phyloP scores from a whole-genome alignment of 2,113 vertebrate species.

The Naja naja region DNA sequence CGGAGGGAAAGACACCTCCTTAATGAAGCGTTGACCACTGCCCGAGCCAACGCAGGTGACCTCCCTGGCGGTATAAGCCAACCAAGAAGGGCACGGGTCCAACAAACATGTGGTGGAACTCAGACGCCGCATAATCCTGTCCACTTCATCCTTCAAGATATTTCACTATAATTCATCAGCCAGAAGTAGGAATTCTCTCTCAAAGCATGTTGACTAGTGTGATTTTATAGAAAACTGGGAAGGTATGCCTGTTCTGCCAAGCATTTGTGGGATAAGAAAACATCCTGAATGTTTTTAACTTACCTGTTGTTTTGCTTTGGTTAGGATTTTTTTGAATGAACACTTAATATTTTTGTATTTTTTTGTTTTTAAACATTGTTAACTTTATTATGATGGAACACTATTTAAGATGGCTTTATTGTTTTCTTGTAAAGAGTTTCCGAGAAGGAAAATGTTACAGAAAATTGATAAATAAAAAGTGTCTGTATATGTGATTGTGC shows the following conservation, averaged over 20 bases:
- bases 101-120: no score
- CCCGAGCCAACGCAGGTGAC: no score
- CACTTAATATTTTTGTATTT: not conserved
- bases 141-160: no score
- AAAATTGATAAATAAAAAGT: not conserved
- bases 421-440: not conserved
- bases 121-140: no score
- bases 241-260: not conserved
- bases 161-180: not conserved
- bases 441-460: not conserved
- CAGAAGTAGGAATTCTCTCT: not conserved
- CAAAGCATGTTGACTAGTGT: not conserved
- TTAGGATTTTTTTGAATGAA: not conserved
- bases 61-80: no score
- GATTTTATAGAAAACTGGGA: not conserved
- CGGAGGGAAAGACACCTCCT: no score
- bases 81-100: no score
- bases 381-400: not conserved
- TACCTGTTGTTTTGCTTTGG: not conserved
- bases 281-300: not conserved
- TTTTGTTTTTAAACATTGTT: not conserved
- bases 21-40: no score
- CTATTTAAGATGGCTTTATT: not conserved
- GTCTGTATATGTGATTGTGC: not conserved
- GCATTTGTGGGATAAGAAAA: not conserved